Conservation (phyloP, 2,888 invertebrate species). For the Drosophila antonietae region DNA sequence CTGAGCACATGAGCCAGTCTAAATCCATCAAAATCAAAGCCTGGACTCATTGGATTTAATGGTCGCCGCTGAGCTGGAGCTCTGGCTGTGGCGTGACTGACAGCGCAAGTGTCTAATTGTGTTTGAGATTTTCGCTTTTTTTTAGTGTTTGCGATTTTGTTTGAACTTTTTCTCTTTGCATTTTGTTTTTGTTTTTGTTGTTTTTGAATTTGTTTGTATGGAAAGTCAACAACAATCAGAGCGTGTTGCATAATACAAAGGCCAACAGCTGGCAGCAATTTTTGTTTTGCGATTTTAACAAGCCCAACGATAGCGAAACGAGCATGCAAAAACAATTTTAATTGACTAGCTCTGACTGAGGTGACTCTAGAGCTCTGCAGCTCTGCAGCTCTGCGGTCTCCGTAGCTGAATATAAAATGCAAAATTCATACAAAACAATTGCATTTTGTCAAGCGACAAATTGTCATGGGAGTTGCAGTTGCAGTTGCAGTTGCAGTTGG, state of each 20-base stretch:
- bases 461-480: conserved; percentile 72
- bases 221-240: conserved; percentile 71
- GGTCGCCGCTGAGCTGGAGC: conserved; percentile 19
- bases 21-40: conserved; percentile 68
- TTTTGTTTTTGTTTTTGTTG: conserved; percentile 11
- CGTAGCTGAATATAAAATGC: conserved; percentile 47
- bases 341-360: conserved; percentile 58
- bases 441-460: conserved; percentile 76
- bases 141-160: conserved; percentile 21
- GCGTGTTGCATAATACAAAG: conserved; percentile 78
- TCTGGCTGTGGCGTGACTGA: conserved; percentile 63
- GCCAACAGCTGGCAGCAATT: conserved; percentile 62
- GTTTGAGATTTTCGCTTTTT: conserved; percentile 53
- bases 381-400: conserved; percentile 12
- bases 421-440: conserved; percentile 72
- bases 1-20: conserved; percentile 44
- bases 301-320: conserved; percentile 76
- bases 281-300: conserved; percentile 72
- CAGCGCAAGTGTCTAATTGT: conserved; percentile 77
- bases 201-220: conserved; percentile 36
- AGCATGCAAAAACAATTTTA: conserved; percentile 76
- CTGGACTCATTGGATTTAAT: conserved; percentile 46
- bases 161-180: conserved; percentile 28
- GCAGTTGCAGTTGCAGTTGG: conserved; percentile 26
- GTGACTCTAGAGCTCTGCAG: neutral